Conservation (phyloP, 2,888 invertebrate genomes). For the Stenodera caucasica region DNA sequence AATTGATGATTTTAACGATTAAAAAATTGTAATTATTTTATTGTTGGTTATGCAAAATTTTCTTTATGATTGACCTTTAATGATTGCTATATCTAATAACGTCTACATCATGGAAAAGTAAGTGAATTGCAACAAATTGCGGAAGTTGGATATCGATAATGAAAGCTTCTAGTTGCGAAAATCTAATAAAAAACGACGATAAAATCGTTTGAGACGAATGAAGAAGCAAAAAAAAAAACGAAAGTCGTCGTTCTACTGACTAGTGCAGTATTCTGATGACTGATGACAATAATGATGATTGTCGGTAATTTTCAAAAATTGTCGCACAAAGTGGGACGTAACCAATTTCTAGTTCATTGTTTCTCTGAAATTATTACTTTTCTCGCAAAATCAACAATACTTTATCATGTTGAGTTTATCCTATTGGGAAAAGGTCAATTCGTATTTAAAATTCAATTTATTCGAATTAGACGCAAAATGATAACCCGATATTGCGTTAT, state of each 20-base stretch:
- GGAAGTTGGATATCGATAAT: background rate
- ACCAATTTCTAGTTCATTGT: background rate
- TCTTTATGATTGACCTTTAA: background rate
- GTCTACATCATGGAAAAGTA: background rate
- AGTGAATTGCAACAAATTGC: constrained; percentile 1
- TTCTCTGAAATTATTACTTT: background rate
- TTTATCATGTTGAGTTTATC: background rate
- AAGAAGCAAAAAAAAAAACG: background rate
- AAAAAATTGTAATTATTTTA: too few relatives aligned
- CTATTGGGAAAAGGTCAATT: background rate
- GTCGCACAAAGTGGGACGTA: background rate
- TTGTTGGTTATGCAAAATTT: background rate
- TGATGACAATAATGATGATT: background rate
- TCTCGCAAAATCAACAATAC: background rate
- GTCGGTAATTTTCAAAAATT: constrained; percentile 1
- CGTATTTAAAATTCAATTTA: background rate
- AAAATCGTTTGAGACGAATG: background rate
- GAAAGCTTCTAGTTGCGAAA: background rate
- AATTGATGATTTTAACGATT: too few relatives aligned
- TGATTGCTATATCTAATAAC: background rate
- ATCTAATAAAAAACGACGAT: background rate
- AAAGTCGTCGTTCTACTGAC: background rate
- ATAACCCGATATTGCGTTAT: background rate
- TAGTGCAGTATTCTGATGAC: background rate
- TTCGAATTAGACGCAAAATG: background rate